Base-by-base conservation (phyloP, 2,113 vertebrate species). In the Myiozetetes cayanensis region DNA sequence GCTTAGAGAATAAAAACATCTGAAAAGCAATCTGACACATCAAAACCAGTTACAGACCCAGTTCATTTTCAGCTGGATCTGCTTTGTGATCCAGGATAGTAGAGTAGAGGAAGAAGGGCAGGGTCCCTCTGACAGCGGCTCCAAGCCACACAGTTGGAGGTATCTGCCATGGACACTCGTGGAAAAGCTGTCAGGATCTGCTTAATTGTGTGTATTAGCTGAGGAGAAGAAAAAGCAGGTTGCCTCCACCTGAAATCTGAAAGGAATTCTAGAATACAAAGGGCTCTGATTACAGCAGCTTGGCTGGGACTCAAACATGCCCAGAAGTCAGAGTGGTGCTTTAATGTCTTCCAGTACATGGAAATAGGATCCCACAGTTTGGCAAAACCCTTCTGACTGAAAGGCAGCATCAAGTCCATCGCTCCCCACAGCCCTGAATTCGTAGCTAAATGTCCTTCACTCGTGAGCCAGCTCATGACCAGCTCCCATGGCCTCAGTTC, bases 61-160 rank as follows among this genome's bases (percentile, higher is more conserved):
- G 49, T 8, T 30, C 1, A 0, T 23, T n/a, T 61, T 21, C 50
- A 71, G 35, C 31, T 2, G 1, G 21, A 9, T 59, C 35, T 22
- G 52, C 23, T 50, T 31, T 5, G 5, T 58, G 33, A 39, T 16
- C 15, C 30, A 25, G 53, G 41, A 46, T 2, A 1, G 18, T 25
- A 30, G 11, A 46, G 43, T 41, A 44, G 20, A 10, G 18, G 28
- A 72, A 52, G 24, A 49, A 73, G 19, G 41, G 46, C 52, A 94
- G 52, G 53, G 31, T 52, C 56, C 3, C 4, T 35, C 21, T 3
- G 0, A 3, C 33, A n/a, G 59, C 4, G 1, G 46, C 19, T 6
- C 23, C 0, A 2, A 70, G 27, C 21, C 18, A 21, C n/a, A 12
- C 0, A 3, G 30, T 22, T 3, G 18, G 37, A 14, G 28, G n/a